These are phyloP conservation scores for Rhizomys pruinosus DNA, from an alignment of 2,113 vertebrate species.

Conservation along the genomic window DNA sequence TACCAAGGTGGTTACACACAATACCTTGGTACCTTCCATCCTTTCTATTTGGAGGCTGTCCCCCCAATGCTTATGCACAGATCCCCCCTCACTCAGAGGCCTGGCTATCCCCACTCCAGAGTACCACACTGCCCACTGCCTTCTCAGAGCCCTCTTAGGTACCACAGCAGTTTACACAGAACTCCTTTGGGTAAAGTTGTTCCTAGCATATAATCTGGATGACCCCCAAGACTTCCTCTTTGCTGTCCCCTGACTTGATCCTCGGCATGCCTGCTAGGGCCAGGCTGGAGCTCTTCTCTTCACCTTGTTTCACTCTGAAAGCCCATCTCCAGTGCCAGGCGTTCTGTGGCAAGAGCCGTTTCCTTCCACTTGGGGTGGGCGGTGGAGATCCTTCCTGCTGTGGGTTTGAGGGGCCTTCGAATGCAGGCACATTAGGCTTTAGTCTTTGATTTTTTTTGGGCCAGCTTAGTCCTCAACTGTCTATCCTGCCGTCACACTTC, in stretches of 20 bases:
- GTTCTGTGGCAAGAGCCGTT: neutral
- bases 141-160: too few relatives aligned
- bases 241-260: fast-evolving
- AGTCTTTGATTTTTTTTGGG: neutral
- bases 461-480: neutral
- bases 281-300: fast-evolving
- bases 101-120: neutral
- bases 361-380: neutral
- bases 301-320: fast-evolving
- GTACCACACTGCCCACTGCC: fast-evolving
- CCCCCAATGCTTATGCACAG: fast-evolving
- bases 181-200: neutral
- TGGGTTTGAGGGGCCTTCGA: neutral
- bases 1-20: neutral
- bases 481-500: too few relatives aligned
- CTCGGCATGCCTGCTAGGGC: fast-evolving
- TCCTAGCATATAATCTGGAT: neutral
- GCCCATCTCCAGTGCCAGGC: neutral
- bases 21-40: neutral
- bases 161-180: fast-evolving
- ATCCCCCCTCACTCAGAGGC: neutral
- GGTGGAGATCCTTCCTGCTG: fast-evolving
- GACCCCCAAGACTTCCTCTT: neutral
- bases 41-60: neutral
- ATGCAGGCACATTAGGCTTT: neutral